Conservation (phyloP, 2,888 invertebrate genomes). For the Hylaea fasciaria region DNA sequence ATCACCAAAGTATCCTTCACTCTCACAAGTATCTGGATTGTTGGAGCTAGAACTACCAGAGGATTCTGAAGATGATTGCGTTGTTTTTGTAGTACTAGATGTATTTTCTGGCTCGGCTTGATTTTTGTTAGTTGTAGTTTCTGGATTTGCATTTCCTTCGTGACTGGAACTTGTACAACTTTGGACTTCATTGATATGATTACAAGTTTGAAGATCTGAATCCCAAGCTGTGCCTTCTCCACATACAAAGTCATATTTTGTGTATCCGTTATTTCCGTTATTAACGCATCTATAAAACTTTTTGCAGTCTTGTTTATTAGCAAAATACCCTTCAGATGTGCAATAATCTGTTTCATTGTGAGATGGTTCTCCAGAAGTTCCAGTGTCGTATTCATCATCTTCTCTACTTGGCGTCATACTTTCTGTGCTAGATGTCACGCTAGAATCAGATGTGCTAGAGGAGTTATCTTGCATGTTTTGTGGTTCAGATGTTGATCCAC, state of each 20-base stretch:
- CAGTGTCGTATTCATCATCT: conserved; percentile 50
- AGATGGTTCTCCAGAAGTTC: conserved; percentile 42
- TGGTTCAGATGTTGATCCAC: conserved; percentile 42
- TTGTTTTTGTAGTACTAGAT: conserved; percentile 41
- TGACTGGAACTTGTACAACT: conserved; percentile 50
- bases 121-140: conserved; percentile 56
- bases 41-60: conserved; percentile 42
- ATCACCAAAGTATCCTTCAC: conserved; percentile 87
- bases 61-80: conserved; percentile 41
- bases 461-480: conserved; percentile 37
- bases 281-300: conserved; percentile 81
- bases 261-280: conserved; percentile 72
- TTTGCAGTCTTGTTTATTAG: conserved; percentile 74
- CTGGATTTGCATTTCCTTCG: conserved; percentile 46
- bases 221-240: conserved; percentile 86
- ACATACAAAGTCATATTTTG: conserved; percentile 83
- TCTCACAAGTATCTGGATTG: conserved; percentile 69
- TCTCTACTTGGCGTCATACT: conserved; percentile 43
- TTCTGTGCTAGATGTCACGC: conserved; percentile 40
- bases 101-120: conserved; percentile 41
- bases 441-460: conserved; percentile 34
- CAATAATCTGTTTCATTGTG: conserved; percentile 55
- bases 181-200: conserved; percentile 79
- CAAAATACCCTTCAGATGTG: conserved; percentile 76
- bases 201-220: conserved; percentile 78